Evolutionary conservation across 2,888 invertebrate species (phyloP).

Genomic region (Cerceris ruficornis): DNA sequence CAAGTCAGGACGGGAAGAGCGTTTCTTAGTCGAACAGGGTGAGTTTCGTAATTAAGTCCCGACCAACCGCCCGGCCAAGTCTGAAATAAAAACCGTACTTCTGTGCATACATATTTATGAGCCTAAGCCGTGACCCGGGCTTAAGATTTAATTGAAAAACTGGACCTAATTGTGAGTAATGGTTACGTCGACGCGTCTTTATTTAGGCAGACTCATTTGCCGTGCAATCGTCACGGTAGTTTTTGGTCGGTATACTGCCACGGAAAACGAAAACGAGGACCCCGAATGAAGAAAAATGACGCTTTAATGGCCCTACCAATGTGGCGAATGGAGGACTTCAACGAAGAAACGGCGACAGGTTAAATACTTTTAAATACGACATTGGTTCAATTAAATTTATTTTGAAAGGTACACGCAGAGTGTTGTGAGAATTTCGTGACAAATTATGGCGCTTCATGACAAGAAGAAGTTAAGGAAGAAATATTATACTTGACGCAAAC

Average conservation of each 20-base stretch:
- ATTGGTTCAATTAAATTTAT: background rate
- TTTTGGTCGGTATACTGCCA: constrained; percentile 30
- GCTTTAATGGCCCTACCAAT: constrained; percentile 25
- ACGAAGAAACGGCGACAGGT: background rate
- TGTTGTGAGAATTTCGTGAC: too few relatives aligned
- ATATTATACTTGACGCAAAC: too few relatives aligned
- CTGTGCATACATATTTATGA: constrained; percentile 66
- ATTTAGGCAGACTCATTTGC: constrained; percentile 47
- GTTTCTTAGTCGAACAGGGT: constrained; percentile 28
- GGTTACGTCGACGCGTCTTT: constrained; percentile 49
- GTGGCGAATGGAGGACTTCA: background rate
- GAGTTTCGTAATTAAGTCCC: constrained; percentile 58
- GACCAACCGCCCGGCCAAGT: constrained; percentile 11
- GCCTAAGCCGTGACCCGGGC: constrained; percentile 40
- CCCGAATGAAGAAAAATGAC: constrained; percentile 42
- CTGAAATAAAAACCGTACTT: constrained; percentile 57
- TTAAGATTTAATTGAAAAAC: constrained; percentile 67
- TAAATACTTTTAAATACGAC: background rate
- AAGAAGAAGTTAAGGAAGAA: too few relatives aligned
- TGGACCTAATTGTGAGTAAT: constrained; percentile 68
- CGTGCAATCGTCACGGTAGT: constrained; percentile 25
- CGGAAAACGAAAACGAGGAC: constrained; percentile 2
- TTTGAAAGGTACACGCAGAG: too few relatives aligned
- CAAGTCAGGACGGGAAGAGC: constrained; percentile 16
- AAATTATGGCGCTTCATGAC: too few relatives aligned